Conservation (phyloP, 2,113 vertebrate species). For the Porphyrio hochstetteri region DNA sequence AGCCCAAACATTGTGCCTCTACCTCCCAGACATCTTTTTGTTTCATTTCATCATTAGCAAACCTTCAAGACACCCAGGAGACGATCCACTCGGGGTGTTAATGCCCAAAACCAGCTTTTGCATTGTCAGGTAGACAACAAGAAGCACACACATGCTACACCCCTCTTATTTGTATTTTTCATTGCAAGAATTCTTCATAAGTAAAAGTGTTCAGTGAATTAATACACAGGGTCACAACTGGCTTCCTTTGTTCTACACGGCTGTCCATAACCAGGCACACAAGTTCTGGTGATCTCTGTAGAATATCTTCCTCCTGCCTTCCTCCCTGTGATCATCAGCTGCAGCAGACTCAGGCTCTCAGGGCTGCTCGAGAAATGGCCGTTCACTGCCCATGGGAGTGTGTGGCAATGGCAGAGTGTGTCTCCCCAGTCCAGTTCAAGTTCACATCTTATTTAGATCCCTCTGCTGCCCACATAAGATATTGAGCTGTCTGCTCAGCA, state of each 20-base stretch:
- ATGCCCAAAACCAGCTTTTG: background rate
- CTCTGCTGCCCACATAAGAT: background rate
- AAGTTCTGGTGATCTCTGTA: background rate
- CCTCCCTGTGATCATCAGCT: background rate
- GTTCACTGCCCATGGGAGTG: background rate
- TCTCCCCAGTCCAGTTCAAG: background rate
- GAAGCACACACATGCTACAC: background rate
- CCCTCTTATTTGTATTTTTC: background rate
- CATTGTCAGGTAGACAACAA: background rate
- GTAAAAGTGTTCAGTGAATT: background rate
- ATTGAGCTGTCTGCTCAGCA: background rate
- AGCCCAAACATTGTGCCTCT: background rate
- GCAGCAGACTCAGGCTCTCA: background rate
- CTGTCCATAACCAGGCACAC: background rate
- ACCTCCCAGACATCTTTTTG: background rate
- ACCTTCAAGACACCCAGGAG: background rate
- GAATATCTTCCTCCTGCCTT: accelerated
- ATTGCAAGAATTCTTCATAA: background rate
- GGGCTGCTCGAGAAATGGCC: background rate
- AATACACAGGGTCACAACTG: background rate
- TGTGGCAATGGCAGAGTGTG: background rate
- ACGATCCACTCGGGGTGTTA: background rate
- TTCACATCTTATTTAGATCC: background rate
- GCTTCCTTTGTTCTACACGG: background rate
- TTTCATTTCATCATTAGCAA: background rate